Conservation (phyloP, 2,888 invertebrate species). For the Ellobium chinense region DNA sequence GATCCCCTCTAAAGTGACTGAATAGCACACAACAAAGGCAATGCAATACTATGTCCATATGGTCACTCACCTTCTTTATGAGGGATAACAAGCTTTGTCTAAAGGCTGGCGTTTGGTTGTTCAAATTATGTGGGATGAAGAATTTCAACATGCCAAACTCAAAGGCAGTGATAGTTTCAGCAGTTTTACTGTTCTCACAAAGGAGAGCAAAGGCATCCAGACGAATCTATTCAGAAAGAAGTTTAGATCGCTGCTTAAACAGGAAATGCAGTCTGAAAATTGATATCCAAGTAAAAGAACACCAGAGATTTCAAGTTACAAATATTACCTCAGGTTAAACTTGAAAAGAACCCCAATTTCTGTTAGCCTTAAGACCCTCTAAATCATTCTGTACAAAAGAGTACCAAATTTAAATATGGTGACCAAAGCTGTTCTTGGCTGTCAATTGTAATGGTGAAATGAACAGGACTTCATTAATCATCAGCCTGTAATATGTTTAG, state of each 20-base stretch:
- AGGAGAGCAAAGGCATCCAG: conserved; percentile 85
- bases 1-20: no score
- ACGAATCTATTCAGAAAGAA: conserved; percentile 85
- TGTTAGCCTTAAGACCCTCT: no score
- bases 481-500: no score
- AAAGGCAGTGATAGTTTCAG: conserved; percentile 83
- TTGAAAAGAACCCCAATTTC: not conserved
- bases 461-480: no score
- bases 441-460: no score
- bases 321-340: not conserved
- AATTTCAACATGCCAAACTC: conserved; percentile 84
- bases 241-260: no score
- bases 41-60: not conserved
- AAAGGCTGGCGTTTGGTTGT: conserved; percentile 85
- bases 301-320: not conserved
- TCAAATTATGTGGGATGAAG: conserved; percentile 86
- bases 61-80: conserved; percentile 84
- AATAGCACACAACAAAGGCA: no score
- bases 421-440: no score
- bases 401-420: no score
- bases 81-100: conserved; percentile 85
- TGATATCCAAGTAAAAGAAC: not conserved
- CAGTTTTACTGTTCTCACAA: conserved; percentile 86
- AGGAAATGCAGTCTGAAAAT: no score
- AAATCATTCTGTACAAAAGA: no score